Evolutionary conservation across 1,140 invertebrate species (phyloP), one percentile per base, ranked within the genome.

Genomic region (Dendroctonus valens): DNA sequence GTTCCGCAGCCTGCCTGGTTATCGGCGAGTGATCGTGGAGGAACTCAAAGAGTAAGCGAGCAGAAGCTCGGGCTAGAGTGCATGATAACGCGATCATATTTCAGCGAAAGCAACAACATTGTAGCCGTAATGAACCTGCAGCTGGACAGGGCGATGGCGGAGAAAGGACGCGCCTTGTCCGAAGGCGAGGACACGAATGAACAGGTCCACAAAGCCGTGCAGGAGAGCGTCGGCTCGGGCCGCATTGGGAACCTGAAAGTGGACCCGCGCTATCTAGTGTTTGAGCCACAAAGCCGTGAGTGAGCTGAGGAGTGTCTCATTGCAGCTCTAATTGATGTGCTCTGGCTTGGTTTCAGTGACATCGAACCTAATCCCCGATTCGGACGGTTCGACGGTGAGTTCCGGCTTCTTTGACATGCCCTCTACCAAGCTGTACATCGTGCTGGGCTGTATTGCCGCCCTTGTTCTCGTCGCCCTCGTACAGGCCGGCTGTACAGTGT

Each of bases 401-500:
- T 69, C 70, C 42, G 67, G 70, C 52, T 85, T 85, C 79, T 85
- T 86, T 72, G 81, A 83, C 63, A 77, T 84, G 38, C 84, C 87
- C 1, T 84, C 84, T 70, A 86, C 86, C 4, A 91, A 92, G 72
- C 79, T 93, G 59, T 94, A 92, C 80, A 88, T 92, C 66, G 89
- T 95, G 8, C 81, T 92, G 48, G 93, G 88, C 7, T 90, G 91
- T 66, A 86, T 95, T 61, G 86, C 83, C 9, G 91, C 91, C 0
- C 78, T 96, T 57, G 80, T 94, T 9, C 79, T 92, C 7, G 82
- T 96, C 7, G 89, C 90, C 9, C 69, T 95, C 4, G 81, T 95
- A 14, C 93, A 96, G 81, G 92, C 92, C 5, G 86, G 82, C 46
- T 93, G 92, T 74, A 95, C 92, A 1, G 85, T 96, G 64, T 90